Base-by-base conservation (phyloP, 2,113 vertebrate species). In the Aramus guarauna region DNA sequence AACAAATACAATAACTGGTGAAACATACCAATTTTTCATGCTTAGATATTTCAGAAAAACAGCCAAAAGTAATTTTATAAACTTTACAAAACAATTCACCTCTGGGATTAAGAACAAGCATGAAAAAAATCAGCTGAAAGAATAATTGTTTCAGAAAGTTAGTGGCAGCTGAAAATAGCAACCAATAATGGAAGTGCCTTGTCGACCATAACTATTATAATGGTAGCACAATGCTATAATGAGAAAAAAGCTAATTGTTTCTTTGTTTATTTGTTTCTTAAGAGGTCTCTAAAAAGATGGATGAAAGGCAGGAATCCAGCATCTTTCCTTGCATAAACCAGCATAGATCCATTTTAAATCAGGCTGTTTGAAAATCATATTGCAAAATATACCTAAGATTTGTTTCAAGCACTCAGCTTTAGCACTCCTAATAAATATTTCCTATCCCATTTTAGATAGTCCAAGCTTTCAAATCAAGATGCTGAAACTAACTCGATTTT, bases 121-220 rank as follows among this genome's bases (percentile, higher is more conserved):
- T 55, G 59, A 91, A 62, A 88, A 90, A 91, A 88, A 90, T 96
- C 72, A 88, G 22, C 47, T 91, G 60, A 74, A 97, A 94, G 47
- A 96, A 43, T 80, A 90, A 90, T 88, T 92, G 75, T 85, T 96
- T 94, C 37, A 56, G 75, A 88, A 96, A 92, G 55, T 87, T 93
- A 93, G 82, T 78, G 88, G 67, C 62, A 94, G 39, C 59, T 85
- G 68, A 94, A 91, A 94, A 91, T 69, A 91, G 78, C 91, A 95
- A 93, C 27, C 67, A 87, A 75, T 96, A 96, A 90, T 85, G 48
- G 52, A 93, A 91, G 43, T 66, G 85, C 22, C 69, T 95, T 78
- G 34, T 92, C 59, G 2, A 83, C 88, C 75, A 84, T 84, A 96
- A 68, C 94, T 86, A 48, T 81, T 95, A 52, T 90, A 92, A 92